Percentiles rank a stretch among this genome's conserved stretches.
Evolutionary conservation across 2,113 vertebrate species (phyloP).

Genomic region (Telmatochromis sp.): DNA sequence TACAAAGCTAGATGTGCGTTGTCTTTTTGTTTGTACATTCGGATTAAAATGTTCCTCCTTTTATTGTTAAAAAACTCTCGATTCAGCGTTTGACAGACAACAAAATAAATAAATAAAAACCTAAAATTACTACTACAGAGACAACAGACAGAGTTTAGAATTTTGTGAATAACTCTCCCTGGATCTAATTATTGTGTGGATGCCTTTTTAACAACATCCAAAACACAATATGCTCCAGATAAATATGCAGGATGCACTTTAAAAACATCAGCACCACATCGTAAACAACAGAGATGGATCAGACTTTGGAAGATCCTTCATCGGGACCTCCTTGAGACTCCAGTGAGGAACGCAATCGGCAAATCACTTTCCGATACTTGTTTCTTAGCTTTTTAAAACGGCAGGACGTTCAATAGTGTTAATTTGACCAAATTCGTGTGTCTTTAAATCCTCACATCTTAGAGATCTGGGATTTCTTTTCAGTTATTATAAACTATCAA

Average conservation of each 20-base stretch:
- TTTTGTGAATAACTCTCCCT: not conserved
- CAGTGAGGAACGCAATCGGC: rapidly evolving
- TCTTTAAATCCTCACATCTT: not conserved
- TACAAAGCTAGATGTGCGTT: not conserved
- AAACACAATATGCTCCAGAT: not conserved
- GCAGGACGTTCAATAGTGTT: not conserved
- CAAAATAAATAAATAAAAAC: not conserved
- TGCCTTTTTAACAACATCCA: not conserved
- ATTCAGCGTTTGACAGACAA: not conserved
- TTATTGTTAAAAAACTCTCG: not conserved
- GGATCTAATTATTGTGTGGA: not conserved
- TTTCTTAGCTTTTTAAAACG: not conserved
- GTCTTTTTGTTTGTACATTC: not conserved
- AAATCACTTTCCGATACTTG: not conserved
- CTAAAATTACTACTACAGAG: not conserved
- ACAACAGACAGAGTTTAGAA: not conserved
- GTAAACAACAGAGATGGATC: not conserved
- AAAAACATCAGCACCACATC: not conserved
- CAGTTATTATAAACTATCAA: not conserved
- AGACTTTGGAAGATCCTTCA: not conserved
- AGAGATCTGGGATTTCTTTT: not conserved
- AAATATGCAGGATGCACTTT: not conserved
- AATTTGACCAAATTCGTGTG: not conserved
- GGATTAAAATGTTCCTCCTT: not conserved
- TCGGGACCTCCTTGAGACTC: not conserved